Conservation (phyloP, 2,888 invertebrate species). For the Euplexia lucipara region DNA sequence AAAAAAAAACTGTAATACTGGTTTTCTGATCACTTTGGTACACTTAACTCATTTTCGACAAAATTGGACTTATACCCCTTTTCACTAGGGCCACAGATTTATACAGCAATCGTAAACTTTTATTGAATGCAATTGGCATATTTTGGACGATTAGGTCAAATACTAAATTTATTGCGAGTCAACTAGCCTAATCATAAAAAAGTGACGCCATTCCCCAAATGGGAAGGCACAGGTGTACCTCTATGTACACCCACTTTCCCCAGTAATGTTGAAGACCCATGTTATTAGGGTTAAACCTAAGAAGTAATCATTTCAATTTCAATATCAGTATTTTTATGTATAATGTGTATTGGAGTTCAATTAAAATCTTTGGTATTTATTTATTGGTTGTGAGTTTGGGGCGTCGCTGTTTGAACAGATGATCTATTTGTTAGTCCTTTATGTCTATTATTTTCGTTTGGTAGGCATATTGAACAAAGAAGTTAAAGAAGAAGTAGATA, state of each 20-base stretch:
- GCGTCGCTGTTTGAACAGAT: slow-evolving; percentile 41
- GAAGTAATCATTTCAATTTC: background rate
- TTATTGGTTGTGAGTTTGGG: slow-evolving; percentile 58
- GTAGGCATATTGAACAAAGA: slow-evolving; percentile 48
- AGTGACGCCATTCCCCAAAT: background rate
- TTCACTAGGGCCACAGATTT: too few relatives aligned
- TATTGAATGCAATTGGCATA: too few relatives aligned
- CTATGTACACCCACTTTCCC: too few relatives aligned
- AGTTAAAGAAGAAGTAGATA: background rate
- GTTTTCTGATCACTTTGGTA: too few relatives aligned
- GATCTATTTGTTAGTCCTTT: slow-evolving; percentile 38
- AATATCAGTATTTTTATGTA: background rate
- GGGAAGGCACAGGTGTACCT: background rate
- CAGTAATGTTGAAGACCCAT: too few relatives aligned
- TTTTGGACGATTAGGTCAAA: too few relatives aligned
- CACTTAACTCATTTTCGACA: too few relatives aligned
- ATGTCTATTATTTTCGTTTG: slow-evolving; percentile 37
- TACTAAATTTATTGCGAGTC: too few relatives aligned
- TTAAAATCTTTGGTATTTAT: slow-evolving; percentile 30
- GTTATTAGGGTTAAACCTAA: background rate
- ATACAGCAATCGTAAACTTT: too few relatives aligned
- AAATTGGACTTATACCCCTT: too few relatives aligned
- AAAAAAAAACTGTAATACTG: too few relatives aligned
- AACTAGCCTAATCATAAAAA: too few relatives aligned
- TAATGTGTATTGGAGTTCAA: slow-evolving; percentile 37